Conservation (phyloP, 2,888 invertebrate genomes). For the Geotrupes spiniger region DNA sequence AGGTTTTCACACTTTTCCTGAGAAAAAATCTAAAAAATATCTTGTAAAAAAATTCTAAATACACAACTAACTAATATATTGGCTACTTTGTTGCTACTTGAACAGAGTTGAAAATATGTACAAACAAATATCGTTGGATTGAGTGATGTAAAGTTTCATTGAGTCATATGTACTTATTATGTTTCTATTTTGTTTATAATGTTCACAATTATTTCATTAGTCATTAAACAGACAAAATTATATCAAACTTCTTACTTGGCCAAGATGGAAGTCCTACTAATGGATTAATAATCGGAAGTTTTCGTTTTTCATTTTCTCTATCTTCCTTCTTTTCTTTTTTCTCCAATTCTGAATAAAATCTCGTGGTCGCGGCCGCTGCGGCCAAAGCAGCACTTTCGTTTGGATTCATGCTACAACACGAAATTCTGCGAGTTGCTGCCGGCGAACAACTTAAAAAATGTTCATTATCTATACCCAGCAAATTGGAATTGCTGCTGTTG, state of each 20-base stretch:
- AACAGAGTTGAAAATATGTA: no score
- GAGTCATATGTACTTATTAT: no score
- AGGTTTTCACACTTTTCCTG: no score
- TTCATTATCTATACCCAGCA: slow-evolving; percentile 58
- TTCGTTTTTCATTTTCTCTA: slow-evolving; percentile 58
- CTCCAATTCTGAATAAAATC: slow-evolving; percentile 51
- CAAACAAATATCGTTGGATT: no score
- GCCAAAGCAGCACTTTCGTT: slow-evolving; percentile 62
- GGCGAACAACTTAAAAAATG: slow-evolving; percentile 73
- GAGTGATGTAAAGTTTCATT: no score
- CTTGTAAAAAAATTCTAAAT: no score
- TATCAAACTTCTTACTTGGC: slow-evolving; percentile 63
- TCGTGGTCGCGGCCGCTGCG: slow-evolving; percentile 61
- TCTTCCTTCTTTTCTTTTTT: slow-evolving; percentile 45
- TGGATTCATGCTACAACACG: slow-evolving; percentile 85
- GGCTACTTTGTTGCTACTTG: no score
- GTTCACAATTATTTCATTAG: no score
- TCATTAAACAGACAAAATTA: slow-evolving; percentile 10
- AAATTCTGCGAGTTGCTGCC: slow-evolving; percentile 84
- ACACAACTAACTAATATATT: no score
- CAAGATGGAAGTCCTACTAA: slow-evolving; percentile 82
- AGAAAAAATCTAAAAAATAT: no score
- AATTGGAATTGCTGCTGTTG: slow-evolving; percentile 37
- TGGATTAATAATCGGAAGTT: slow-evolving; percentile 87
- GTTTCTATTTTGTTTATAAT: slow-evolving; percentile 5